Evolutionary conservation across 2,797 vertebrate species (phyloP).

Genomic region (Epinephelus coioides): DNA sequence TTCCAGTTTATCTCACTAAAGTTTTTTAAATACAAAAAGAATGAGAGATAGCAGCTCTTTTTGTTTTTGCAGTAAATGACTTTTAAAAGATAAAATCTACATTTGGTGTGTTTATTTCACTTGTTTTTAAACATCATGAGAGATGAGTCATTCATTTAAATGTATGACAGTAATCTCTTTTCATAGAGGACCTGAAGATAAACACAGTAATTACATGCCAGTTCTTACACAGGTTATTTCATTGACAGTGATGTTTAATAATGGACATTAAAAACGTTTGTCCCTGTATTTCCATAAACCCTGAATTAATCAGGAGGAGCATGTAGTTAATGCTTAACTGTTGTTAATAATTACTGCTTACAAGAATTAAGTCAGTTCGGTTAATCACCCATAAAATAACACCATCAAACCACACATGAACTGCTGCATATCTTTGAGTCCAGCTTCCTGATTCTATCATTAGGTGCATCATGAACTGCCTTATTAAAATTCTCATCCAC

Average conservation of each 20-base stretch:
- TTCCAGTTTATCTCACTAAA: too few relatives aligned
- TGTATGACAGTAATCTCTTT: background rate
- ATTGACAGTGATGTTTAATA: background rate
- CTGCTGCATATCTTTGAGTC: background rate
- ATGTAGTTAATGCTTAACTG: background rate
- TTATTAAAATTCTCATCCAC: slow-evolving; percentile 50
- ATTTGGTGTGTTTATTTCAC: background rate
- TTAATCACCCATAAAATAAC: slow-evolving; percentile 27
- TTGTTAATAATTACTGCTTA: slow-evolving; percentile 31
- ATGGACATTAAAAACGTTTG: background rate
- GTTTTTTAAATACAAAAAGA: too few relatives aligned
- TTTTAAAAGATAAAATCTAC: background rate
- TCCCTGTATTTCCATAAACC: background rate
- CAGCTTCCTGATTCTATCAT: background rate
- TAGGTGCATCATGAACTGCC: background rate
- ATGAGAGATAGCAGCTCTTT: too few relatives aligned
- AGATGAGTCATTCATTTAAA: background rate
- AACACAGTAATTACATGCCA: background rate
- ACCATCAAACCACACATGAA: background rate
- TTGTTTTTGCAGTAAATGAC: background rate
- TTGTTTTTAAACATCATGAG: background rate
- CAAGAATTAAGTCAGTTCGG: background rate
- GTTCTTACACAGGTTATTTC: background rate
- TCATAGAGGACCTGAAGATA: background rate
- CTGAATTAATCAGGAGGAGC: background rate